Conservation (phyloP, 2,888 invertebrate species). For the Lasioglossum pauxillum region DNA sequence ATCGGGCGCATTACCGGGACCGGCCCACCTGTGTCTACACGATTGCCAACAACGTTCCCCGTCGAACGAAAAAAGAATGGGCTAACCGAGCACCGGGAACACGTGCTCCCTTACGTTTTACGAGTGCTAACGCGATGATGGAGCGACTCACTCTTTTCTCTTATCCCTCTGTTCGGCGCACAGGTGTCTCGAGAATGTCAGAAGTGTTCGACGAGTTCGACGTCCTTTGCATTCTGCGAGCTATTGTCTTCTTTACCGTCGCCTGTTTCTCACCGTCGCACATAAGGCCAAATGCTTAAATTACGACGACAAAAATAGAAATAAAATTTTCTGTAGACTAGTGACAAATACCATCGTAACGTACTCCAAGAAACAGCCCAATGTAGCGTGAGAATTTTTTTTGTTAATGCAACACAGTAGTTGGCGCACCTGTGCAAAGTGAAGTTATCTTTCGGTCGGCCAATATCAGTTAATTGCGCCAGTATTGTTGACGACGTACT, state of each 20-base stretch:
- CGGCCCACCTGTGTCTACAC: slow-evolving; percentile 69
- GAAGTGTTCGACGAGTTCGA: background rate
- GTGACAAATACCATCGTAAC: too few species aligned
- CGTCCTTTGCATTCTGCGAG: background rate
- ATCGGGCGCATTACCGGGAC: slow-evolving; percentile 41
- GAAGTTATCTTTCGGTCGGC: too few species aligned
- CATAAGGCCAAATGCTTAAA: too few species aligned
- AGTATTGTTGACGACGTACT: too few species aligned
- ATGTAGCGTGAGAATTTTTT: too few species aligned
- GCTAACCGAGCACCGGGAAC: slow-evolving; percentile 10
- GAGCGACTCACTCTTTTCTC: background rate
- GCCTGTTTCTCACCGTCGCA: background rate
- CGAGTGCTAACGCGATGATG: slow-evolving; percentile 36
- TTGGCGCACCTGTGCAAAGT: too few species aligned
- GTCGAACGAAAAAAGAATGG: slow-evolving; percentile 21
- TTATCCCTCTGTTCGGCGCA: background rate
- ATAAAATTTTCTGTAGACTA: too few species aligned
- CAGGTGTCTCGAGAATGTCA: background rate
- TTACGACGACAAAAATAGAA: too few species aligned
- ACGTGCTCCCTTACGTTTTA: slow-evolving; percentile 47
- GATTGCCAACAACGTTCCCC: slow-evolving; percentile 47
- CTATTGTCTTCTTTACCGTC: background rate
- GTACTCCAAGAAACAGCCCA: too few species aligned
- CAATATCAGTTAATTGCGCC: too few species aligned
- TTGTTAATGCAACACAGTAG: too few species aligned